Evolutionary conservation across 1,140 invertebrate species (phyloP).

Genomic region (Aplysia californica): DNA sequence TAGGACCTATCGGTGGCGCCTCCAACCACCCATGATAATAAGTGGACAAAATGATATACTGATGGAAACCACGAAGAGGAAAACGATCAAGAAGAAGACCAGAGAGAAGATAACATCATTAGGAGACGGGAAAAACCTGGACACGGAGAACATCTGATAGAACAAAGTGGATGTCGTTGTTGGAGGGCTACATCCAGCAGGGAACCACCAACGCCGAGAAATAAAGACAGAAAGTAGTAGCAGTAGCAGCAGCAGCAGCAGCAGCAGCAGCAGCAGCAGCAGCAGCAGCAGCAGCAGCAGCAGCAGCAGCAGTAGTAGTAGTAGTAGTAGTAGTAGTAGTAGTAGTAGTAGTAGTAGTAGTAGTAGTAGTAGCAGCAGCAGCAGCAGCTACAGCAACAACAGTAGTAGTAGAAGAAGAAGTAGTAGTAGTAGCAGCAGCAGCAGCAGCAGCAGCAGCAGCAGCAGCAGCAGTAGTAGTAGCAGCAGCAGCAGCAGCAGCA

Average conservation of each 20-base stretch:
- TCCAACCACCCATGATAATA: too few relatives aligned
- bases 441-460: not conserved
- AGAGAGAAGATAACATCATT: too few relatives aligned
- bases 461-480: slow-evolving; percentile 2
- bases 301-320: slow-evolving; percentile 5
- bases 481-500: not conserved
- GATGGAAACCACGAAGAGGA: too few relatives aligned
- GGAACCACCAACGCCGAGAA: not conserved
- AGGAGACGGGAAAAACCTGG: too few relatives aligned
- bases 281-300: not conserved
- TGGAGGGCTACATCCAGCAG: too few relatives aligned
- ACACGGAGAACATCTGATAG: too few relatives aligned
- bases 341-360: slow-evolving; percentile 10
- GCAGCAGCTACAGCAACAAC: not conserved
- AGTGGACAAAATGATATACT: too few relatives aligned
- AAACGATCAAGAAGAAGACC: too few relatives aligned
- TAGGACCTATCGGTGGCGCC: too few relatives aligned
- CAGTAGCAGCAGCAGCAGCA: not conserved
- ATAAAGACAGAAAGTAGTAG: not conserved
- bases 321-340: not conserved
- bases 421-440: not conserved
- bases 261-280: too few relatives aligned
- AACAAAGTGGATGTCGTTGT: too few relatives aligned
- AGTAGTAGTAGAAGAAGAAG: slow-evolving; percentile 5
- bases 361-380: not conserved